Conservation (phyloP, 2,113 vertebrate genomes). For the Oreochromis niloticus region DNA sequence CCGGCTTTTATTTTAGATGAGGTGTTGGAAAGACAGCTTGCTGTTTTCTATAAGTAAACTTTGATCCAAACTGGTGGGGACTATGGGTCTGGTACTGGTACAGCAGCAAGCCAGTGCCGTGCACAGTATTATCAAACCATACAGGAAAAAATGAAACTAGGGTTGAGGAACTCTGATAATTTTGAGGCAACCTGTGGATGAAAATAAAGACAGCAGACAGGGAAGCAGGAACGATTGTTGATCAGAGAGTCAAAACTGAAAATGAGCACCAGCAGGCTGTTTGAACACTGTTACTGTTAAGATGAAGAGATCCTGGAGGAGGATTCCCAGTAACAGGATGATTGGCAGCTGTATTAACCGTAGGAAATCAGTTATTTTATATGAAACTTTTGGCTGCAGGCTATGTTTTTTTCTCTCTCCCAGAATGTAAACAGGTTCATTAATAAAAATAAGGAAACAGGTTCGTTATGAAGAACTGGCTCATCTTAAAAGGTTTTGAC, state of each 20-base stretch:
- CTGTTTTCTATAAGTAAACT: neutral
- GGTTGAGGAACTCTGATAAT: neutral
- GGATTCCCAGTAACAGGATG: neutral
- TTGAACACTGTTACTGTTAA: neutral
- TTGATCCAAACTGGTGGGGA: neutral
- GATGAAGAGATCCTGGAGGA: neutral
- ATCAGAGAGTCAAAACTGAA: neutral
- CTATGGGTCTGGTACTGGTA: neutral
- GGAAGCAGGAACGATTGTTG: neutral
- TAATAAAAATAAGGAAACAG: neutral
- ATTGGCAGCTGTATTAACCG: neutral
- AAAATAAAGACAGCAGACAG: neutral
- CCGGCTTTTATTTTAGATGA: neutral
- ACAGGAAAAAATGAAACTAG: rapidly evolving
- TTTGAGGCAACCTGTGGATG: neutral
- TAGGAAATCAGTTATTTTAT: neutral
- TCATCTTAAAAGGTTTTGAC: neutral
- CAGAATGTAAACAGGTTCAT: neutral
- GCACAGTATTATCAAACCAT: neutral
- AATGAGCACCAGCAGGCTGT: rapidly evolving
- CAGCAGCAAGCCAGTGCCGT: neutral
- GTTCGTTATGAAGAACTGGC: neutral
- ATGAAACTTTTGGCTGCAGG: neutral
- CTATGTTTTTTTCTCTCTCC: neutral
- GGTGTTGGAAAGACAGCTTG: neutral